A percentile compares a stretch with the other conserved stretches of the same genome.
Evolutionary conservation across 2,797 vertebrate genomes (phyloP).

Genomic region (Catostomus latipinnis): DNA sequence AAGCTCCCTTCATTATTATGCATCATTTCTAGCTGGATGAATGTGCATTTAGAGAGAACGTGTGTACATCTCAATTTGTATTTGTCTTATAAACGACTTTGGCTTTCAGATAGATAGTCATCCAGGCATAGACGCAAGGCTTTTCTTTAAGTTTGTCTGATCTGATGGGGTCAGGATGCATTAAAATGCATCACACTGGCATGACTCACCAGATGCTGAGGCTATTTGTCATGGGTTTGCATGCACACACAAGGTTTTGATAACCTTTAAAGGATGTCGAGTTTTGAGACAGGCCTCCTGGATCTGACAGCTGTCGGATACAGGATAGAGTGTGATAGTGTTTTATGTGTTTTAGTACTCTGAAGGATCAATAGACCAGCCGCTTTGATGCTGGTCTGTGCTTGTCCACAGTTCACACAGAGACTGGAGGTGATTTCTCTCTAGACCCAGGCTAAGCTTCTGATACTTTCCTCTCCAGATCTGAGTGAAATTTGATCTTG

Average conservation of each 20-base stretch:
- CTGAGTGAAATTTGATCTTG: neutral
- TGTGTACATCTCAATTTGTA: conserved; percentile 18
- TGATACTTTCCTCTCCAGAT: neutral
- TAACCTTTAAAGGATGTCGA: neutral
- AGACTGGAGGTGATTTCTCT: conserved; percentile 2
- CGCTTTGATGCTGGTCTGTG: conserved; percentile 6
- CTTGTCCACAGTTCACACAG: neutral
- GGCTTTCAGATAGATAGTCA: conserved; percentile 13
- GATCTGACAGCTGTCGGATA: conserved; percentile 21
- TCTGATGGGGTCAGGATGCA: neutral
- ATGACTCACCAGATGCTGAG: conserved; percentile 1
- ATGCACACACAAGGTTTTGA: conserved; percentile 3
- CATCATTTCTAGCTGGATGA: conserved; percentile 24
- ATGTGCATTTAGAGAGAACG: neutral
- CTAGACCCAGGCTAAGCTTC: conserved; percentile 4
- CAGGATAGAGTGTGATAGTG: neutral
- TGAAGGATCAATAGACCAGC: conserved; percentile 24
- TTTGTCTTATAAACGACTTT: conserved; percentile 17
- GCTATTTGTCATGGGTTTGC: conserved; percentile 17
- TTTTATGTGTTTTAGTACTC: conserved; percentile 20
- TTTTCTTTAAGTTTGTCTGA: conserved; percentile 20
- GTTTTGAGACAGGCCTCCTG: neutral
- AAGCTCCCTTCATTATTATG: conserved; percentile 1
- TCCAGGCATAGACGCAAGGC: conserved; percentile 14
- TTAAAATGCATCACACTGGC: conserved; percentile 10